Percentiles rank a stretch among this genome's conserved stretches.
Evolutionary conservation across 1,140 invertebrate genomes (phyloP).

Genomic region (Pseudomyrmex pallidus): DNA sequence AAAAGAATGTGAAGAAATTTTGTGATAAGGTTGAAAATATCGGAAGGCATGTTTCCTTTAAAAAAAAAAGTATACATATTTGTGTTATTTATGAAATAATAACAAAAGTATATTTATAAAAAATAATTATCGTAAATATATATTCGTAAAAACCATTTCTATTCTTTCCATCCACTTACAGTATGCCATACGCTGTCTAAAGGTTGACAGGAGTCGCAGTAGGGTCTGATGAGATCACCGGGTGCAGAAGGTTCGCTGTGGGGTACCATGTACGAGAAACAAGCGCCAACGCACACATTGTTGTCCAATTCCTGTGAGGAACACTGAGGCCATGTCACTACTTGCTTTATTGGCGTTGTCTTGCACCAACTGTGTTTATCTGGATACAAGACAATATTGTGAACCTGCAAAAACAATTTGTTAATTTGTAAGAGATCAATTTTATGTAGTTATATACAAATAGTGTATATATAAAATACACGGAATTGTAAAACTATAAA

Average conservation of each 20-base stretch:
- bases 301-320: conserved; percentile 88
- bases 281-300: conserved; percentile 89
- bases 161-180: conserved; percentile 80
- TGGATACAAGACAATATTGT: conserved; percentile 89
- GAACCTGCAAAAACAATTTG: conserved; percentile 84
- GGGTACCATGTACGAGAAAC: conserved; percentile 90
- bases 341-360: conserved; percentile 88
- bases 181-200: conserved; percentile 88
- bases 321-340: conserved; percentile 87
- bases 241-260: conserved; percentile 88
- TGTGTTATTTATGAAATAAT: too few relatives aligned
- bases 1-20: too few relatives aligned
- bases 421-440: background rate
- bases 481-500: background rate
- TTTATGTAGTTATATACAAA: background rate
- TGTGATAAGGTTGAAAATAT: too few relatives aligned
- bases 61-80: too few relatives aligned
- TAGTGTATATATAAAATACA: background rate
- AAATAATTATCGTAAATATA: too few relatives aligned
- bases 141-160: too few relatives aligned
- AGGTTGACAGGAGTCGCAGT: conserved; percentile 90
- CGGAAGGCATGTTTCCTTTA: too few relatives aligned
- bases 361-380: conserved; percentile 90
- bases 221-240: conserved; percentile 88
- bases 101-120: conserved; percentile 2